These are phyloP conservation scores for Agrotis segetum DNA, from an alignment of 2,888 invertebrate species.

Conservation along the genomic window DNA sequence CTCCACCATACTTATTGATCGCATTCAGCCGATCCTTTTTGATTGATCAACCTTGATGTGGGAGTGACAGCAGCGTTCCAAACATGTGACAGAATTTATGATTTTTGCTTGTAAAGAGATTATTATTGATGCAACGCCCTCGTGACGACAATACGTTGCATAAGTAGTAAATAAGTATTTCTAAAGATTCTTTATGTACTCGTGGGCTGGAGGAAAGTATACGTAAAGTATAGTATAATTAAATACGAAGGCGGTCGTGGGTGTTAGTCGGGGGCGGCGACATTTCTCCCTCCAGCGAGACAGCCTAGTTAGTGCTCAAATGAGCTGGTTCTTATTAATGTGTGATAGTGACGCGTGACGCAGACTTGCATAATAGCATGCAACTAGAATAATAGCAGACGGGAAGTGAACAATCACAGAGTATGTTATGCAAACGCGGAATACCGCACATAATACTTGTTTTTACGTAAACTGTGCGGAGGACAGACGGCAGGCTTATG, in stretches of 20 bases:
- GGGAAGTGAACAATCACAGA: constrained; percentile 66
- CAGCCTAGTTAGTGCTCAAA: constrained; percentile 59
- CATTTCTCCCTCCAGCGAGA: constrained; percentile 64
- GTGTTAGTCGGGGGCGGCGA: constrained; percentile 71
- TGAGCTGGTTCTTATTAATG: constrained; percentile 52
- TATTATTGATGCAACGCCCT: constrained; percentile 66
- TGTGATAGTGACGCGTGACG: constrained; percentile 49
- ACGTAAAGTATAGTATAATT: no score
- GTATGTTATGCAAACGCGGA: constrained; percentile 66
- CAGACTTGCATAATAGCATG: constrained; percentile 63
- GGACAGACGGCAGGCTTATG: constrained; percentile 15
- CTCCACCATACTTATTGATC: constrained; percentile 86
- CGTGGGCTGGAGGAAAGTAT: constrained; percentile 74
- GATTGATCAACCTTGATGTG: constrained; percentile 85
- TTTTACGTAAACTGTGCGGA: constrained; percentile 55
- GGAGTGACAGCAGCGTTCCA: constrained; percentile 81
- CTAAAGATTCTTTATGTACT: constrained; percentile 64
- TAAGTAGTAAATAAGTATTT: constrained; percentile 57
- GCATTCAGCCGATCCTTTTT: constrained; percentile 88
- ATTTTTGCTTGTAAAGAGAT: constrained; percentile 62
- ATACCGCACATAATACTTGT: constrained; percentile 55
- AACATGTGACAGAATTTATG: constrained; percentile 65
- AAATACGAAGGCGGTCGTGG: constrained; percentile 72
- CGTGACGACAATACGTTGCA: constrained; percentile 56
- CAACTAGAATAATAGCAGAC: constrained; percentile 61